Conservation (phyloP, 1,140 invertebrate species). For the Colletes latitarsis region DNA sequence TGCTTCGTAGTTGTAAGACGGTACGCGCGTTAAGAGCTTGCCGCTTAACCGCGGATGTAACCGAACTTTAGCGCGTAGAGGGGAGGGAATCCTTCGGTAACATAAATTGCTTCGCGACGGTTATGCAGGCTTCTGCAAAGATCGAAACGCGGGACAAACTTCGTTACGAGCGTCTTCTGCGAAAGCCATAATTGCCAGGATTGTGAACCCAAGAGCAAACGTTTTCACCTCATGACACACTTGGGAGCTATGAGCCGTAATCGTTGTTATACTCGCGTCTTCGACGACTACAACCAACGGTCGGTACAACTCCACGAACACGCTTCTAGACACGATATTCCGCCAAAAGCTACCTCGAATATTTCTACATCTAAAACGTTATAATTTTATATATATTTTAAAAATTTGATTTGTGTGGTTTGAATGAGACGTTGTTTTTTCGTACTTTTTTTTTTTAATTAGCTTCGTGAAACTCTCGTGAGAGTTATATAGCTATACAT, state of each 20-base stretch:
- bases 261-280: constrained; percentile 2
- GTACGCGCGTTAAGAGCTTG: constrained; percentile 49
- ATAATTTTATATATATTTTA: no score
- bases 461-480: no score
- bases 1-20: constrained; percentile 42
- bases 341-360: no score
- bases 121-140: constrained; percentile 40
- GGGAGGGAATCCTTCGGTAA: constrained; percentile 37
- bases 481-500: no score
- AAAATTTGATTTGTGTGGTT: no score
- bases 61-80: constrained; percentile 55
- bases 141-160: constrained; percentile 55
- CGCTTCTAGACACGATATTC: no score
- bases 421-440: no score
- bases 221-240: constrained; percentile 38
- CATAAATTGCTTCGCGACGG: constrained; percentile 53
- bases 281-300: background rate
- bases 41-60: constrained; percentile 61
- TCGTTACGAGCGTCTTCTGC: constrained; percentile 42
- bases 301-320: background rate
- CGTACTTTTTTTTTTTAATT: no score
- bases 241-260: background rate
- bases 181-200: constrained; percentile 37
- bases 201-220: constrained; percentile 14
- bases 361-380: no score